Evolutionary conservation across 2,888 invertebrate species (phyloP).

Genomic region (Synanthedon andrenaeformis): DNA sequence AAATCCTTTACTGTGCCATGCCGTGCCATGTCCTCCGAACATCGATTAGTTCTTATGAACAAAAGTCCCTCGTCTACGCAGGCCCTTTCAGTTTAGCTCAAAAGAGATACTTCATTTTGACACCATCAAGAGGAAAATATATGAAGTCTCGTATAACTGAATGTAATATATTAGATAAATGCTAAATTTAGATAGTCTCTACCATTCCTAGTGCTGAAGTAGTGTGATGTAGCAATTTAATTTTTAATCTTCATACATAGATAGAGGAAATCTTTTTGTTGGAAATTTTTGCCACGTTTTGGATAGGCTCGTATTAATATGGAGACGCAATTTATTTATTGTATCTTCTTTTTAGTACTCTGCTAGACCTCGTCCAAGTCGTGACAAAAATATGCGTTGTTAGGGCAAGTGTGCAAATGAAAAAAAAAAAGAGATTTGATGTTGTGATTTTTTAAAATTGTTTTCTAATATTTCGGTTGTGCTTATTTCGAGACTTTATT

Average conservation of each 20-base stretch:
- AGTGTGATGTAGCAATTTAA: slow-evolving; percentile 17
- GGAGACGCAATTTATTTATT: too few species aligned
- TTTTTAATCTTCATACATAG: slow-evolving; percentile 16
- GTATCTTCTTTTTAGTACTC: background rate
- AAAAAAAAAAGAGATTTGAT: slow-evolving; percentile 11
- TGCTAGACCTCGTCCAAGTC: background rate
- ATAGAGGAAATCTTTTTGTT: slow-evolving; percentile 11
- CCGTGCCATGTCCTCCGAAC: too few species aligned
- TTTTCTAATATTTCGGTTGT: slow-evolving; percentile 29
- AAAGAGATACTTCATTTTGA: too few species aligned
- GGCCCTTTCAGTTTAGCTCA: too few species aligned
- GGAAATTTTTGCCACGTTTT: background rate
- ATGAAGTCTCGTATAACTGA: too few species aligned
- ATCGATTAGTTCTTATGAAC: too few species aligned
- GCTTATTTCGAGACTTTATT: slow-evolving; percentile 17
- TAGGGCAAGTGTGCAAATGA: slow-evolving; percentile 32
- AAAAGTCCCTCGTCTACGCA: too few species aligned
- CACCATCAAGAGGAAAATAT: too few species aligned
- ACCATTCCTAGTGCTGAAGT: slow-evolving; percentile 23
- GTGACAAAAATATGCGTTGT: background rate
- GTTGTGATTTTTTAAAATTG: slow-evolving; percentile 22
- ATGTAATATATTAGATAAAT: too few species aligned
- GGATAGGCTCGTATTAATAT: background rate
- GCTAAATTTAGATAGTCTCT: slow-evolving; percentile 12
- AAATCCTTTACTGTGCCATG: too few species aligned